A percentile compares a stretch with the other conserved stretches of the same genome.
phyloP scores from a whole-genome alignment of 1,140 invertebrate species.

The Drosophila erecta region DNA sequence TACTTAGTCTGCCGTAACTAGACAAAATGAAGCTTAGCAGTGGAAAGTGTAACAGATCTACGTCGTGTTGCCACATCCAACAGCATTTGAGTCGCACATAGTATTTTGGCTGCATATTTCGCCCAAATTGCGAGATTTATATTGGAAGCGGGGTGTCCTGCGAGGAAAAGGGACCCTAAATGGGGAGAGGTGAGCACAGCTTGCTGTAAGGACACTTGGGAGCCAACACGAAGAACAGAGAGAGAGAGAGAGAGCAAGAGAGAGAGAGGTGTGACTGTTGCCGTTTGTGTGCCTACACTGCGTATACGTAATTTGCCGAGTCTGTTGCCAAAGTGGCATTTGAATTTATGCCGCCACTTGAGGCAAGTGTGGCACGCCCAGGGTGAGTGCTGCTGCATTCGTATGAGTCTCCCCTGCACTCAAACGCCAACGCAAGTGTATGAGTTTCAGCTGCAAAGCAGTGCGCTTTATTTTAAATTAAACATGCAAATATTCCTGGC shows the following conservation, averaged over 20 bases:
- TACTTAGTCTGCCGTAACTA: too few species aligned
- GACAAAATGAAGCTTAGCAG: too few species aligned
- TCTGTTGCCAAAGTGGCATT: slow-evolving; percentile 75
- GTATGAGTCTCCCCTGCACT: background rate
- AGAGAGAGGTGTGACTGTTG: slow-evolving; percentile 3
- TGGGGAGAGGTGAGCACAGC: background rate
- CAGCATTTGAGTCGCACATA: slow-evolving; percentile 17
- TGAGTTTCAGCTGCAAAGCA: slow-evolving; percentile 4
- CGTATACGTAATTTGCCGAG: slow-evolving; percentile 78
- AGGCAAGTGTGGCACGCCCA: slow-evolving; percentile 53
- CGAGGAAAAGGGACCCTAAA: background rate
- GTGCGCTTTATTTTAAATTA: slow-evolving; percentile 71
- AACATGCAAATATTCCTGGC: slow-evolving; percentile 66
- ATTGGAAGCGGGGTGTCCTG: slow-evolving; percentile 23
- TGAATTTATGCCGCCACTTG: slow-evolving; percentile 81
- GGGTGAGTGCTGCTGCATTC: slow-evolving; percentile 34
- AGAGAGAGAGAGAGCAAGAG: background rate
- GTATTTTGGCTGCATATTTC: slow-evolving; percentile 53
- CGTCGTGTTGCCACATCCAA: slow-evolving; percentile 1
- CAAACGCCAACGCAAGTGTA: background rate
- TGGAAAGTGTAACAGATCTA: too few species aligned
- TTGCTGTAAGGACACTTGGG: slow-evolving; percentile 53
- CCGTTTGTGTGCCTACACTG: slow-evolving; percentile 45
- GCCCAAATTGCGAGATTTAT: slow-evolving; percentile 53
- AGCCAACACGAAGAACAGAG: slow-evolving; percentile 27